Base-by-base conservation (phyloP, 2,113 vertebrate genomes). In the Ascaphus truei region DNA sequence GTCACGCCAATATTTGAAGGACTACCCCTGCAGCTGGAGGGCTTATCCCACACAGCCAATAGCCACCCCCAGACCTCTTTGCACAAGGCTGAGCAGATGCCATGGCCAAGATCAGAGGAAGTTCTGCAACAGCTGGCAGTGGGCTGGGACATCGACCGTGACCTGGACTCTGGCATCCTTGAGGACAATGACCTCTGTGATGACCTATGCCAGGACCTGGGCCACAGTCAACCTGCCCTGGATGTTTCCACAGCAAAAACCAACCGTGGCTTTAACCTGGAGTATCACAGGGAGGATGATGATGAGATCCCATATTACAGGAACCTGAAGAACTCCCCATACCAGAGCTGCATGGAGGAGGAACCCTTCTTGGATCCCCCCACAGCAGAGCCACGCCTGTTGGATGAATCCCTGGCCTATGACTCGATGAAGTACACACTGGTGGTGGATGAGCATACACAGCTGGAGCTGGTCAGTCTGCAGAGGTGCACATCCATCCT, bases 371-470 rank as follows among this genome's bases (percentile, higher is more conserved):
- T 90, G 0, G 86, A 86, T 2, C 80, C 59, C 73, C 15, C 53
- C 64, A 63, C 31, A 47, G 3, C 68, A 76, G 76, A 79, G 72
- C 63, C 80, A 2, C 78, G 73, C 3, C 85, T 74, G 7, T 75
- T 91, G 79, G 92, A 94, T 13, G 90, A 91, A 31, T 90, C 81
- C n/a, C 74, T 89, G 80, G 96, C 91, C n/a, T 99, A 99, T n/a
- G 96, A 99, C 55, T 92, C 95, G 0, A 85, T 98, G 79, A 99
- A 99, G 83, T 99, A 99, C 85, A 99, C 97, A 1, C 84, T 99
- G 59, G 97, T 99, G 74, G 97, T 98, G 76, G 97, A 99, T 5
- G 97, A 99, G 79, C 93, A 98, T 81, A 97, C 95, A 10, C 96
- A 95, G 13, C 88, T 99, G 78, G 95, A 99, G 84, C 84, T 99